Percentiles rank a stretch among this genome's conserved stretches.
These are phyloP conservation scores for Gryllus bimaculatus DNA, from an alignment of 1,140 invertebrate genomes.

Conservation along the genomic window DNA sequence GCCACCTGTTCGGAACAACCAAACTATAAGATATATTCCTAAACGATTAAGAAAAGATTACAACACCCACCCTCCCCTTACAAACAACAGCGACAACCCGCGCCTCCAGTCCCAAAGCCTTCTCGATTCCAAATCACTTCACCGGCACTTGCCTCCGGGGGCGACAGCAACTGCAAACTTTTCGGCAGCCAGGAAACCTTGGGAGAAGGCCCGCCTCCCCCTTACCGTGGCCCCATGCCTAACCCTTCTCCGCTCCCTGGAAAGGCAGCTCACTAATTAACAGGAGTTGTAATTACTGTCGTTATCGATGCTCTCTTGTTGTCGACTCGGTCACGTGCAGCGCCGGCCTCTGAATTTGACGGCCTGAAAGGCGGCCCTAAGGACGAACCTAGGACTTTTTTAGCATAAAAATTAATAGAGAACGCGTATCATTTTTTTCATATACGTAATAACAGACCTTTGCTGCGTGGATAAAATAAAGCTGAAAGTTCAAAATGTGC, in stretches of 20 bases:
- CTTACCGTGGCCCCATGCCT: neutral
- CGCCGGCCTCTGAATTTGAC: neutral
- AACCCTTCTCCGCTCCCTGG: neutral
- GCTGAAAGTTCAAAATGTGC: neutral
- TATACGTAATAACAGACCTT: too few relatives aligned
- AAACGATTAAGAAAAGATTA: too few relatives aligned
- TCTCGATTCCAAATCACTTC: too few relatives aligned
- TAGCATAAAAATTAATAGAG: neutral
- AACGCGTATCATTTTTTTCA: neutral
- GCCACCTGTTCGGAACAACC: too few relatives aligned
- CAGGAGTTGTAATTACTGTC: neutral
- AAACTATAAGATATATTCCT: too few relatives aligned
- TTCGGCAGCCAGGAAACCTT: neutral
- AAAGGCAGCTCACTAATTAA: neutral
- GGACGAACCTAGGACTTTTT: neutral
- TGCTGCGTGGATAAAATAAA: neutral
- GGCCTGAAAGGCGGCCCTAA: neutral
- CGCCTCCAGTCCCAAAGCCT: too few relatives aligned
- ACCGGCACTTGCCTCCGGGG: neutral
- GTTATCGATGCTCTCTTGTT: neutral
- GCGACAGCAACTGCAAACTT: neutral
- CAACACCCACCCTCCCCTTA: too few relatives aligned
- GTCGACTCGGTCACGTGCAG: neutral
- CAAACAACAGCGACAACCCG: too few relatives aligned
- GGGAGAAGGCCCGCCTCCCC: too few relatives aligned